Evolutionary conservation across 2,888 invertebrate genomes (phyloP), one percentile per base, ranked within the genome.

Genomic region (Thera britannica): DNA sequence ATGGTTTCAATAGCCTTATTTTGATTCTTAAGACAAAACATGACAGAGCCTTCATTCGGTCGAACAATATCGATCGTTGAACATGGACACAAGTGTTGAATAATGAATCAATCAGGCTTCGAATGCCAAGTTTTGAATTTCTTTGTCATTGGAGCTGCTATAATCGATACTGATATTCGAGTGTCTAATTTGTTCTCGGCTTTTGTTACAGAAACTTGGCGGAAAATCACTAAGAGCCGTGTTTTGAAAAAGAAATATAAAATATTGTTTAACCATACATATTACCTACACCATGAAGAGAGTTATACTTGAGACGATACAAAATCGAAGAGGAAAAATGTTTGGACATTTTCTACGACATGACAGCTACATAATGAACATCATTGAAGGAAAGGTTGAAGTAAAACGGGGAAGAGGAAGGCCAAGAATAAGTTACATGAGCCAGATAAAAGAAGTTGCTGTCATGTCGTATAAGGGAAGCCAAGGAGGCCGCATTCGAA

Each of bases 81-180:
- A 44, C 56, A 59, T 62, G 38, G n/a, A 58, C 62, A 44, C 63
- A 62, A 38, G 46, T 52, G 59, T 63, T 71, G 65, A 74, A 65
- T 71, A 63, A 68, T 65, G 36, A 65, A 68, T 68, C 60, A 51
- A 59, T 34, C 60, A 58, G 23, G 59, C 41, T 48, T 62, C 62
- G 55, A 69, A 70, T 72, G 67, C 65, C 74, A 74, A 74, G 70
- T 68, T 70, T 62, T 38, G 52, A 59, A 58, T 69, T 68, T 56
- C 70, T 59, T 62, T 65, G 62, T 62, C 35, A 62, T 46, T 56
- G n/a, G 54, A 56, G 65, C 46, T 66, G 12, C 57, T 57, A 58
- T 61, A 55, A 69, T 65, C 68, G 65, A 65, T 62, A 62, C 58
- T 54, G 48, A 6, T 58, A 60, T 57, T 58, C 48, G 61, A 58